phyloP scores from a whole-genome alignment of 2,797 vertebrate species.

The Leptatherina wallacei region DNA sequence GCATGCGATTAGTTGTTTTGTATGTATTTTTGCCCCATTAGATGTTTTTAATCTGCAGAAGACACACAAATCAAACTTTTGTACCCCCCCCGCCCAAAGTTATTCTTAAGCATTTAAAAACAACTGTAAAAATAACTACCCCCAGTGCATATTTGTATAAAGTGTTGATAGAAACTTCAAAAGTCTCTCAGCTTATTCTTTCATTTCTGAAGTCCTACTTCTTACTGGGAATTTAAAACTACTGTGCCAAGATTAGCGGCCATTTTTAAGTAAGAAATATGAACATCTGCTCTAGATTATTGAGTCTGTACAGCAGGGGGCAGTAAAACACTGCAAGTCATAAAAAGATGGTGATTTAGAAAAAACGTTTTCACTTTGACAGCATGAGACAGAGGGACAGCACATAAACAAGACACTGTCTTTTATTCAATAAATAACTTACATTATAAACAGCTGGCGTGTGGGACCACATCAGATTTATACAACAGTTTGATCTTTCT shows the following conservation, averaged over 20 bases:
- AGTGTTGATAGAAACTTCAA: neutral
- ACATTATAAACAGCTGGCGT: constrained; percentile 92
- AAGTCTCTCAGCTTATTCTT: neutral
- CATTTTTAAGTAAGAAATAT: too few species aligned
- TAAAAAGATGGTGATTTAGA: constrained; percentile 9
- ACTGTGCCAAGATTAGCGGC: neutral
- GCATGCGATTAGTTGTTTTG: neutral
- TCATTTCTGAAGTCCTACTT: neutral
- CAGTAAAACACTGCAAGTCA: constrained; percentile 42
- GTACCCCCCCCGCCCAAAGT: neutral
- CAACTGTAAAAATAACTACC: neutral
- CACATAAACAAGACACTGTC: constrained; percentile 79
- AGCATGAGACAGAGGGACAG: constrained; percentile 32
- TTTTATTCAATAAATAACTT: constrained; percentile 99
- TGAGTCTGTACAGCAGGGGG: constrained; percentile 64
- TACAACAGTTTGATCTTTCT: constrained; percentile 81
- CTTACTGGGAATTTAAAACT: neutral
- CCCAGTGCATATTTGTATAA: neutral
- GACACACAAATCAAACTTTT: neutral
- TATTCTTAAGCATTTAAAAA: neutral
- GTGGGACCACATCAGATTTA: constrained; percentile 84
- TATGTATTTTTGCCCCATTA: neutral
- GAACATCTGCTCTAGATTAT: neutral
- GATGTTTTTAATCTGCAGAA: neutral
- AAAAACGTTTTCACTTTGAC: constrained; percentile 29